Base-by-base conservation (phyloP, 2,888 invertebrate species). In the Lasioglossum leucozonium region DNA sequence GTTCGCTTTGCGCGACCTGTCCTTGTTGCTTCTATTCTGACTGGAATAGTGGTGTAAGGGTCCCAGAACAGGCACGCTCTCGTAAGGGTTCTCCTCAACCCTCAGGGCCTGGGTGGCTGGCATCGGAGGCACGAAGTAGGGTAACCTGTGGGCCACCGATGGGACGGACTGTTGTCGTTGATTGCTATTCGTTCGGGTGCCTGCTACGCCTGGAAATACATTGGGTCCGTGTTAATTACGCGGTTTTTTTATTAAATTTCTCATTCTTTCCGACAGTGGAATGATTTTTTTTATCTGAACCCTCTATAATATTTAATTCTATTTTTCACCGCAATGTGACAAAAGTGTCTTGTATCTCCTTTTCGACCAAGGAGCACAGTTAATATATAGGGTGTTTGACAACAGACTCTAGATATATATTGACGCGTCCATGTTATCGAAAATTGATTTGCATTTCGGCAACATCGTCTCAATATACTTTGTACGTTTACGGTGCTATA, bases 31-130 rank as follows among this genome's bases (percentile, higher is more conserved):
- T 47, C 92, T 88, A 82, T 78, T 91, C 75, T 93, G 92, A 62
- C 85, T 93, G 42, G 93, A 92, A 82, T 93, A 94, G 67, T 92
- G 93, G 55, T 94, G 95, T 42, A 95, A 85, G 86, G 97, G 97
- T 55, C 96, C 96, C 40, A 97, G 96, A 37, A 97, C 97, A 42
- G 97, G 97, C 95, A 97, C 97, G 16, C 97, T 97, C 77, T 97
- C 97, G 90, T 97, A 97, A 0, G 97, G 96, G 78, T 93, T 94
- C 82, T 93, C 94, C 90, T 82, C 96, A 95, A 72, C 95, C 95
- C 82, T 95, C 93, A 89, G 89, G 72, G 91, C 91, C 76, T 91
- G 93, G 26, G 91, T 91, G 74, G 93, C 91, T 87, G 92, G 92
- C 91, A 92, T 92, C 86, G 92, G 93, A 51, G 94, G 94, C 84